Conservation (phyloP, 2,113 vertebrate species). For the Nerophis ophidion region DNA sequence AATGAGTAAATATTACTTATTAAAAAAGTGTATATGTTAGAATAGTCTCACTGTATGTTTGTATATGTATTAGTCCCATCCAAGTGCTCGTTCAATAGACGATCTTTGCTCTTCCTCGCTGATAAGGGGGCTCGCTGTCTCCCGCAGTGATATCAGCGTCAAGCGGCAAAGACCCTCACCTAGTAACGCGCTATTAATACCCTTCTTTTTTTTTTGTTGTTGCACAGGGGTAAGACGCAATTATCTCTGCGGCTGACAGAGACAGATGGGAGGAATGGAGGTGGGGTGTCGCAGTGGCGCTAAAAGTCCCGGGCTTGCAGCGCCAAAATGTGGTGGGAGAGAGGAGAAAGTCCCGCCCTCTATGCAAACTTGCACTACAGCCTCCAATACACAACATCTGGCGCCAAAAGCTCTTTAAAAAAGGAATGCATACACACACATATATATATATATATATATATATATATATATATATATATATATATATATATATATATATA, state of each 20-base stretch:
- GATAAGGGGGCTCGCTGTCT: neutral
- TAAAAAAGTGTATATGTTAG: no score
- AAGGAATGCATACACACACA: no score
- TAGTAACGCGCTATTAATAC: constrained; percentile 22
- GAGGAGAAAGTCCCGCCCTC: constrained; percentile 29
- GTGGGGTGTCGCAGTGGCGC: constrained; percentile 34
- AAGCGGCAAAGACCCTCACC: neutral
- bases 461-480: no score
- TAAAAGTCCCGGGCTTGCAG: constrained; percentile 31
- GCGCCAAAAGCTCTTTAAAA: constrained; percentile 24
- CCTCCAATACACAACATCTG: constrained; percentile 7
- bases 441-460: neutral
- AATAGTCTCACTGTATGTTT: no score
- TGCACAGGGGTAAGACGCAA: constrained; percentile 27
- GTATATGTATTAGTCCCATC: neutral
- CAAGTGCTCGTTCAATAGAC: fast-evolving
- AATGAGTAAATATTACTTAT: no score
- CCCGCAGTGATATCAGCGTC: constrained; percentile 3
- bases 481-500: no score
- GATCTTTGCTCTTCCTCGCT: constrained; percentile 23
- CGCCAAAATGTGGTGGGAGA: constrained; percentile 45
- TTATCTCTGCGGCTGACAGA: constrained; percentile 21
- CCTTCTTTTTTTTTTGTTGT: constrained; percentile 2
- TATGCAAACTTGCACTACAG: constrained; percentile 31
- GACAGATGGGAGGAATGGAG: constrained; percentile 29